Evolutionary conservation across 2,797 vertebrate species (phyloP), one percentile per base, ranked within the genome.

Genomic region (Melopsittacus undulatus): DNA sequence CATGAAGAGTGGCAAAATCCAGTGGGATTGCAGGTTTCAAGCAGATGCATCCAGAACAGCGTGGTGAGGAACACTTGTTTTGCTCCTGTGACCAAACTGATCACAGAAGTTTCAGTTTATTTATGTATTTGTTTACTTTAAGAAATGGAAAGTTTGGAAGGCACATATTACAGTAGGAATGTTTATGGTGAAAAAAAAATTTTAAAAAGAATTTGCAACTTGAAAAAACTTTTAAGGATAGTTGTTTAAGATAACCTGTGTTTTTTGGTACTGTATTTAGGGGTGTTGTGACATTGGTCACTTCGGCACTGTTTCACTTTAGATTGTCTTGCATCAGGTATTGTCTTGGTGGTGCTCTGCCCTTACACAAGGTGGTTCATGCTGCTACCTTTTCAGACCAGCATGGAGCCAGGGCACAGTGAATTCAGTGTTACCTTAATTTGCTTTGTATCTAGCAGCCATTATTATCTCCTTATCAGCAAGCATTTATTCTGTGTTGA

Each of bases 91-190:
- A 54, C 20, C 17, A 59, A 66, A 45, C 9, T 30, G 17, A 54
- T 45, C 24, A n/a, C 1, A 2, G 42, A 40, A 5, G 0, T 10
- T 42, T n/a, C n/a, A 15, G 32, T 34, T 57, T 23, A 34, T 34
- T 57, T 57, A n/a, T n/a, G n/a, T n/a, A 56, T 56, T n/a, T n/a
- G 12, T n/a, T 57, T 34, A 23, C 34, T 34, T 62, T 32, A 43
- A 77, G 32, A 67, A 75, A n/a, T 17, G 4, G 13, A 26, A 51
- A 26, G 30, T 46, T 76, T 43, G 20, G 15, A 70, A 70, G 21
- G 29, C 38, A 57, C 29, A 69, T 18, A 29, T 91, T 63, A 34
- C 5, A 56, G 21, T 29, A 42, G 45, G 20, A 11, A 1, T 17
- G 10, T 54, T 5, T 16, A 4, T 20, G 10, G 5, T n/a, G 20